Base-by-base conservation (phyloP, 2,113 vertebrate species). In the Tor tambroides region DNA sequence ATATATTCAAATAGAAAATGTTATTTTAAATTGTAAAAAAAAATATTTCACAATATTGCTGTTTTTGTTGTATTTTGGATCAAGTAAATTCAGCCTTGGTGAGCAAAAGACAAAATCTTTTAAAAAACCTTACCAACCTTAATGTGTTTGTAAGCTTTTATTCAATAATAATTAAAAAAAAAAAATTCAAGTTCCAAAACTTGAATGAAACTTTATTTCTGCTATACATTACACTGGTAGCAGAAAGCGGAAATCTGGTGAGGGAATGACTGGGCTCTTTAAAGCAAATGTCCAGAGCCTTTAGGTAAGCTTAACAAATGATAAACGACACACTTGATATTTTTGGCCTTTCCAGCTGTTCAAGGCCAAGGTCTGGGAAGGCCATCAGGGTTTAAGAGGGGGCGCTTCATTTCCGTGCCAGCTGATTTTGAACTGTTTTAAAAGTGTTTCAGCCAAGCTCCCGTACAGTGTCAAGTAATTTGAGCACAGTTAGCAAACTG, bases 291-390 rank as follows among this genome's bases (percentile, higher is more conserved):
- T 38, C 41, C 43, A 41, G 46, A 56, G 26, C 15, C 41, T 76
- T 63, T 67, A 84, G 67, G 81, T 51, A 15, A 83, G 35, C 17
- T 49, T n/a, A 35, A 71, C 61, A 85, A 76, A 35, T 46, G 35
- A 79, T 77, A 71, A 23, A 76, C 11, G 72, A 21, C 75, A 71
- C 23, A 81, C 28, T 35, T 46, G 61, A 77, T 74, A 69, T 61
- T 86, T 77, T 86, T 38, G 63, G 46, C 12, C 76, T 43, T 59
- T 86, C 71, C 61, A 81, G 54, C 56, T 32, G n/a, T 77, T 67
- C 51, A 63, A 56, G 67, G 54, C 30, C 17, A 43, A 80, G 21
- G 69, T 76, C 65, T 89, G 86, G 56, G 38, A 84, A 86, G 72
- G 35, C n/a, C 54, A 69, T 89, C 61, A 81, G 41, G 38, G 12